Conservation (phyloP, 2,113 vertebrate genomes). For the Tychaedon coryphoeus region DNA sequence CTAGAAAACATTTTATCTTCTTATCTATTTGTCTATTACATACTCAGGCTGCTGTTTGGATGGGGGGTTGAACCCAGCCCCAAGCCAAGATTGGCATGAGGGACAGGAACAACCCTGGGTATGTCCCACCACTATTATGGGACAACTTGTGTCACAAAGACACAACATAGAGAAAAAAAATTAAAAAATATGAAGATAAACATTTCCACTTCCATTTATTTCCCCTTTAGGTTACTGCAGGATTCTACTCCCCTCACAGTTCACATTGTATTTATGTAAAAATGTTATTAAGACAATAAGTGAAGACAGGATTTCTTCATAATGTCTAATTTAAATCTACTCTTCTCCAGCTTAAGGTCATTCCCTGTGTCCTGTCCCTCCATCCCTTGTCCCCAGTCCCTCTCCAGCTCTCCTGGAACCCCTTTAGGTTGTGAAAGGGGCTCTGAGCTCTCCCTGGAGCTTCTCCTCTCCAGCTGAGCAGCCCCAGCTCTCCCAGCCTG, state of each 20-base stretch:
- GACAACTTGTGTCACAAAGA: neutral
- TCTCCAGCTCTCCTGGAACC: neutral
- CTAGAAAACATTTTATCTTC: neutral
- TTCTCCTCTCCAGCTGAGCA: neutral
- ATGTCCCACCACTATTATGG: neutral
- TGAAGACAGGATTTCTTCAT: neutral
- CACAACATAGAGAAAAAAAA: neutral
- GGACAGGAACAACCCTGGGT: neutral
- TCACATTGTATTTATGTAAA: neutral
- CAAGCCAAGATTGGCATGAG: rapidly evolving
- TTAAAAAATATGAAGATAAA: neutral
- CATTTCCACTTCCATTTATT: neutral
- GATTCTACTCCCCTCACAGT: neutral
- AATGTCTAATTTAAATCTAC: neutral
- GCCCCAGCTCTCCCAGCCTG: neutral
- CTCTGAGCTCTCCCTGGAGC: neutral
- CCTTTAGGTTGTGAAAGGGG: rapidly evolving
- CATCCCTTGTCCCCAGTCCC: neutral
- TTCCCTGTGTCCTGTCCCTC: no score
- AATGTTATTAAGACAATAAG: neutral
- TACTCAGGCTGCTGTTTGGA: neutral
- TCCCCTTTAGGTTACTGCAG: neutral
- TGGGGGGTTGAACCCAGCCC: neutral
- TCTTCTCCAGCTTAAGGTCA: neutral
- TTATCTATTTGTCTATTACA: neutral